Conservation (phyloP, 1,140 invertebrate species). For the roundworm (Caenorhabditis elegans) region WBcel235 BX284606.5:16480001-16480500, state of each 20-base stretch:
- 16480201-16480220: too few species aligned
- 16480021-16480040: not conserved
- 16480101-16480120: not conserved
- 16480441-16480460: not conserved
- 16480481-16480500: not conserved
- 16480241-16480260: too few species aligned
- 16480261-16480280: not conserved
- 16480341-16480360: not conserved
- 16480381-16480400: not conserved
- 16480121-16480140: not conserved
- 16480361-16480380: conserved; percentile 28
- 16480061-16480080: not conserved
- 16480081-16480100: conserved; percentile 20
- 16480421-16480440: not conserved
- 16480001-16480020: too few species aligned
- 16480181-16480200: not conserved
- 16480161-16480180: not conserved
- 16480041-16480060: not conserved
- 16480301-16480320: not conserved
- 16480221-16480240: too few species aligned
- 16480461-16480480: not conserved
- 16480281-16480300: too few species aligned
- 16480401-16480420: too few species aligned
- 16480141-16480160: not conserved
- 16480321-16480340: not conserved